Conservation (phyloP, 2,113 vertebrate species). For the Tetrao urogallus region DNA sequence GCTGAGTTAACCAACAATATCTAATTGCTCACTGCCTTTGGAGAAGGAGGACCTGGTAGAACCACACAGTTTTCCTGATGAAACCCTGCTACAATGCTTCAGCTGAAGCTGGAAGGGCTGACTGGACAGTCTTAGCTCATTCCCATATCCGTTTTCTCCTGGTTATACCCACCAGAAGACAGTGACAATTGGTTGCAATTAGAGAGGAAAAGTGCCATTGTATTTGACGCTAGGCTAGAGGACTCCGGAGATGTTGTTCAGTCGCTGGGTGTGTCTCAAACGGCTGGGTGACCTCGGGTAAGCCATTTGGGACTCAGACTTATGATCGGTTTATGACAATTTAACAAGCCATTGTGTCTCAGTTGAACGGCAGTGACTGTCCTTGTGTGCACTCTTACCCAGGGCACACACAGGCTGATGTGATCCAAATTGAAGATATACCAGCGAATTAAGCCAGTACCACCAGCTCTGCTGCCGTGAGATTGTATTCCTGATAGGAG, state of each 20-base stretch:
- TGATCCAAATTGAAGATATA: constrained; percentile 1
- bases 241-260: constrained; percentile 42
- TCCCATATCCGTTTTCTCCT: constrained; percentile 18
- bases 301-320: constrained; percentile 63
- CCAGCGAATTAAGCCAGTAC: neutral
- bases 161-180: constrained; percentile 24
- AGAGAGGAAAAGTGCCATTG: constrained; percentile 58
- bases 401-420: constrained; percentile 12
- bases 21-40: neutral
- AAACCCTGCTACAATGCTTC: neutral
- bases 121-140: constrained; percentile 2
- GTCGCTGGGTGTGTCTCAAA: constrained; percentile 61
- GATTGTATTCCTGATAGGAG: neutral
- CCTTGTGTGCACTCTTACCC: constrained; percentile 64
- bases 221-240: constrained; percentile 41
- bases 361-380: constrained; percentile 60
- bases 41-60: neutral
- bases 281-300: constrained; percentile 65
- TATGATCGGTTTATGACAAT: constrained; percentile 65
- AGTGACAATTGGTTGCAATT: constrained; percentile 50
- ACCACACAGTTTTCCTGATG: neutral
- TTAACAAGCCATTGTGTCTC: constrained; percentile 74
- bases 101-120: neutral
- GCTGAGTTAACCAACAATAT: neutral
- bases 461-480: neutral